Evolutionary conservation across 2,113 vertebrate species (phyloP).

Genomic region (Cairina moschata): DNA sequence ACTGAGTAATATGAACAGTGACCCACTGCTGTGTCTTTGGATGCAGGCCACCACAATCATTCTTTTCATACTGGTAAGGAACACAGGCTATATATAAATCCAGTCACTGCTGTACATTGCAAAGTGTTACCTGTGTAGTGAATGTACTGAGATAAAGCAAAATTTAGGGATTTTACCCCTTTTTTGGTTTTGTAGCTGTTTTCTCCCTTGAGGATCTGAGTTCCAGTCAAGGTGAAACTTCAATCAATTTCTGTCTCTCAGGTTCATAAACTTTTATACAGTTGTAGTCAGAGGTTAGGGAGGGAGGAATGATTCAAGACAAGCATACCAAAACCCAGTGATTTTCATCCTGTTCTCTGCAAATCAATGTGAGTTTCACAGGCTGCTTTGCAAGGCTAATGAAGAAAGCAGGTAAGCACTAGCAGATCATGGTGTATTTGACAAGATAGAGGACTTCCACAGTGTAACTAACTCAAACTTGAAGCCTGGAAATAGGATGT

Average conservation of each 20-base stretch:
- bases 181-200: not conserved
- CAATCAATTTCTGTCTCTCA: not conserved
- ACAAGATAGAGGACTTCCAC: not conserved
- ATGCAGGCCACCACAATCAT: not conserved
- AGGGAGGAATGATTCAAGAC: not conserved
- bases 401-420: not conserved
- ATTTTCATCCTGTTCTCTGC: not conserved
- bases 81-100: not conserved
- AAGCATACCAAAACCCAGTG: not conserved
- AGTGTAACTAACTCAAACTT: accelerated
- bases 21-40: conserved; percentile 46
- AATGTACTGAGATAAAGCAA: not conserved
- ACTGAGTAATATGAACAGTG: conserved; percentile 50
- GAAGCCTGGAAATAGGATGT: not conserved
- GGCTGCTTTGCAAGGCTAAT: not conserved
- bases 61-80: not conserved
- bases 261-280: not conserved
- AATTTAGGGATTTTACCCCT: not conserved
- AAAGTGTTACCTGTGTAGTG: not conserved
- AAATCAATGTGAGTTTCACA: not conserved
- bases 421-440: not conserved
- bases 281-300: not conserved
- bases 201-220: not conserved
- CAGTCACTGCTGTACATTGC: not conserved
- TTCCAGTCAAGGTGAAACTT: not conserved